Evolutionary conservation across 2,113 vertebrate species (phyloP).

Genomic region (Tretioscincus oriximinensis): DNA sequence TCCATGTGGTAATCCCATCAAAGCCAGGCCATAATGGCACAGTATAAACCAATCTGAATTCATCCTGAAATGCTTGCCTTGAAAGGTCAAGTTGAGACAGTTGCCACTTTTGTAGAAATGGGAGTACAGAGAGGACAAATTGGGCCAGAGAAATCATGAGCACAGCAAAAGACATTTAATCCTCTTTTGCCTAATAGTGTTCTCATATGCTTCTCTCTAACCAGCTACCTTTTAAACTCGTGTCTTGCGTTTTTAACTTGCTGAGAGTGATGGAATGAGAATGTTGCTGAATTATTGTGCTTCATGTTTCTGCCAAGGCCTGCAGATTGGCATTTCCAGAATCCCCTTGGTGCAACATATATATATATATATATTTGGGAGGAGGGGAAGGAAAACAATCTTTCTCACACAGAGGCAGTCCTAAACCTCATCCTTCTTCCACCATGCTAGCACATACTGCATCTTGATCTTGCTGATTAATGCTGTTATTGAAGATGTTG

Average conservation of each 20-base stretch:
- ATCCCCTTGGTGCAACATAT: constrained; percentile 24
- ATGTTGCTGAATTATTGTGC: not conserved
- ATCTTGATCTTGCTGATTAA: constrained; percentile 54
- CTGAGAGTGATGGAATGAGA: not conserved
- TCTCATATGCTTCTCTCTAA: not conserved
- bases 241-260: not conserved
- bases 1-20: no score
- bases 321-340: constrained; percentile 35
- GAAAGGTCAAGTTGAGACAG: not conserved
- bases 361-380: no score
- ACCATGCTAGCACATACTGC: constrained; percentile 36
- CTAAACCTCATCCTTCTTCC: not conserved
- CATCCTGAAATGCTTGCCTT: no score
- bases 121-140: not conserved
- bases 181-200: not conserved
- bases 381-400: constrained; percentile 19
- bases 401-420: constrained; percentile 32
- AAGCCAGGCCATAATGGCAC: no score
- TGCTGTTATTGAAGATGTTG: constrained; percentile 46
- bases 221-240: not conserved
- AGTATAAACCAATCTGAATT: no score
- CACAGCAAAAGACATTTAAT: not conserved
- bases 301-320: constrained; percentile 5
- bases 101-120: not conserved
- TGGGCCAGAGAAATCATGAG: not conserved